Percentiles rank a stretch among this genome's conserved stretches.
These are phyloP conservation scores for Orestias chungarensis DNA, from an alignment of 2,797 vertebrate genomes.

Conservation along the genomic window DNA sequence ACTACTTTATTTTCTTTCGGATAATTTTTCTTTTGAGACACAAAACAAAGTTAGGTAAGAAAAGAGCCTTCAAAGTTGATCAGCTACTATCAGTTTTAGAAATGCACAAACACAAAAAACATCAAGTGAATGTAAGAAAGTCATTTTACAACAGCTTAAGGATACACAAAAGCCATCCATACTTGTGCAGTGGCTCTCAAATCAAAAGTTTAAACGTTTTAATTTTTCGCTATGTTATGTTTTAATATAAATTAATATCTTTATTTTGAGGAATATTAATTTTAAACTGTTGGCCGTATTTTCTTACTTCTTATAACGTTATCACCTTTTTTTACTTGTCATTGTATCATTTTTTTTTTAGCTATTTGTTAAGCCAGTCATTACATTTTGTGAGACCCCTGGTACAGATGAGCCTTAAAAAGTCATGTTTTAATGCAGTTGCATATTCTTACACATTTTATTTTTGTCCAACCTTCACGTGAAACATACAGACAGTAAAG, in stretches of 20 bases:
- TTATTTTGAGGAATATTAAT: too few species aligned
- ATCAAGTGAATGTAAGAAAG: slow-evolving; percentile 1
- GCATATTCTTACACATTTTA: neutral
- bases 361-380: neutral
- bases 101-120: slow-evolving; percentile 22
- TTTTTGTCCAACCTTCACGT: neutral
- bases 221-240: neutral
- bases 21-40: too few species aligned
- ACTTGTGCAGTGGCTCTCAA: slow-evolving; percentile 40
- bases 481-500: neutral
- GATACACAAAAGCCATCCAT: slow-evolving; percentile 63
- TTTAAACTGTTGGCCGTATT: too few species aligned
- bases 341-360: neutral
- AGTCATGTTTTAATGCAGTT: neutral
- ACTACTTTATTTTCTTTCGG: slow-evolving; percentile 3
- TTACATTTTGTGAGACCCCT: neutral
- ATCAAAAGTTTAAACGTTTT: neutral
- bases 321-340: neutral
- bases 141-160: slow-evolving; percentile 56
- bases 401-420: neutral
- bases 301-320: neutral
- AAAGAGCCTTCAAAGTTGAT: slow-evolving; percentile 37
- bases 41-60: too few species aligned
- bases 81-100: slow-evolving; percentile 21
- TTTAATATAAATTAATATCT: neutral